Percentiles rank a stretch among this genome's conserved stretches.
Evolutionary conservation across 2,797 vertebrate species (phyloP).

Genomic region (Eulemur mongoz): DNA sequence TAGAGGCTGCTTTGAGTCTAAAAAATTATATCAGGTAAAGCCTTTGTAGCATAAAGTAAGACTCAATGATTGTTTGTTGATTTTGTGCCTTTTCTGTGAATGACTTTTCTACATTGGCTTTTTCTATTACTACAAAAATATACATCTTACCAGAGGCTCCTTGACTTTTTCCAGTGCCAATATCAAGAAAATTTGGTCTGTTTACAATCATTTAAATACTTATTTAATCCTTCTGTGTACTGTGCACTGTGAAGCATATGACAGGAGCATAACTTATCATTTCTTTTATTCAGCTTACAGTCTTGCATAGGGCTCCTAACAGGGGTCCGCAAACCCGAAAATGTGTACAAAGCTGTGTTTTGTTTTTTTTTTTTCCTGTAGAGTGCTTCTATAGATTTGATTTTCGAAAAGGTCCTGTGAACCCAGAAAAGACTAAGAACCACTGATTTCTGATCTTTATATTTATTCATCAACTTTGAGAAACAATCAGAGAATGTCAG

Average conservation of each 20-base stretch:
- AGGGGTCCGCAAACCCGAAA: not conserved
- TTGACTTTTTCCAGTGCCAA: not conserved
- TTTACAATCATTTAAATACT: not conserved
- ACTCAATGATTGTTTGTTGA: not conserved
- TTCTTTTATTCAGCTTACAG: not conserved
- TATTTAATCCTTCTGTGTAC: not conserved
- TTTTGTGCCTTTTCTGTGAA: constrained; percentile 17
- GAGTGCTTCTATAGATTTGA: not conserved
- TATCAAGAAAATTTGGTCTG: not conserved
- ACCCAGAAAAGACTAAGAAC: not conserved
- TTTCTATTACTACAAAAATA: constrained; percentile 19
- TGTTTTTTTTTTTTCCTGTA: not conserved
- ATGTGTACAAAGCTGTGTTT: not conserved
- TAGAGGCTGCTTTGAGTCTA: not conserved
- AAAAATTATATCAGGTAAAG: not conserved
- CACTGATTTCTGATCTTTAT: not conserved
- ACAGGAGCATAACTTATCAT: not conserved
- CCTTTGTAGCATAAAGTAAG: not conserved
- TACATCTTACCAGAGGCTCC: not conserved
- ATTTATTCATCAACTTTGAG: constrained; percentile 4
- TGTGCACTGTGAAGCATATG: not conserved
- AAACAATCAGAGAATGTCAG: not conserved
- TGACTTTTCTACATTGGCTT: not conserved
- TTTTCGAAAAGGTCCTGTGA: not conserved
- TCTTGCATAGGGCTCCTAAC: not conserved